phyloP scores from a whole-genome alignment of 2,113 vertebrate species.

The Tetraodon nigroviridis region DNA sequence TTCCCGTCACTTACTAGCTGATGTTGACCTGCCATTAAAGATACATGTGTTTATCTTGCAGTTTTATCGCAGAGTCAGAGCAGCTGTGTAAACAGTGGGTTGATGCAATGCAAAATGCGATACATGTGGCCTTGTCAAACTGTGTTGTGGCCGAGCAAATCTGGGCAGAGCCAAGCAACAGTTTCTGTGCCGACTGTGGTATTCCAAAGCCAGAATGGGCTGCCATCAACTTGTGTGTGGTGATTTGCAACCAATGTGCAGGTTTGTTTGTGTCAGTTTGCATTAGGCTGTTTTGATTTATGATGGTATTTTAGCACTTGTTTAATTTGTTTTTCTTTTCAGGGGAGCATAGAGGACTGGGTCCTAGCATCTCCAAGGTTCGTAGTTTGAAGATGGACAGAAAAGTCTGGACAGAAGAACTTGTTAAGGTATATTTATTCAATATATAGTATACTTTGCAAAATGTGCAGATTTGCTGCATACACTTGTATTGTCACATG shows the following conservation, averaged over 20 bases:
- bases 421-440: slow-evolving; percentile 79
- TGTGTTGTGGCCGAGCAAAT: slow-evolving; percentile 83
- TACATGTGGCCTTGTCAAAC: slow-evolving; percentile 85
- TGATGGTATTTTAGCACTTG: background rate
- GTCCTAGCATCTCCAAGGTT: slow-evolving; percentile 86
- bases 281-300: background rate
- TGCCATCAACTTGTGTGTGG: slow-evolving; percentile 90
- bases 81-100: slow-evolving; percentile 86
- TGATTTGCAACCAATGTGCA: slow-evolving; percentile 93
- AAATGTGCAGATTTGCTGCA: background rate
- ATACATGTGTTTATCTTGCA: slow-evolving; percentile 47
- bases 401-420: slow-evolving; percentile 92
- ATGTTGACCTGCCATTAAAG: slow-evolving; percentile 6
- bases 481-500: background rate
- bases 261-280: slow-evolving; percentile 66
- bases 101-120: slow-evolving; percentile 81
- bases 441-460: background rate
- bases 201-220: slow-evolving; percentile 86
- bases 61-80: slow-evolving; percentile 85
- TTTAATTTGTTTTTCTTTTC: slow-evolving; percentile 12
- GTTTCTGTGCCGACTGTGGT: slow-evolving; percentile 84
- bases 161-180: slow-evolving; percentile 82
- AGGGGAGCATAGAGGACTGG: slow-evolving; percentile 89
- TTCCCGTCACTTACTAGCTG: background rate
- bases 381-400: slow-evolving; percentile 97